Conservation (phyloP, 2,888 invertebrate genomes). For the Coenonympha glycerion region DNA sequence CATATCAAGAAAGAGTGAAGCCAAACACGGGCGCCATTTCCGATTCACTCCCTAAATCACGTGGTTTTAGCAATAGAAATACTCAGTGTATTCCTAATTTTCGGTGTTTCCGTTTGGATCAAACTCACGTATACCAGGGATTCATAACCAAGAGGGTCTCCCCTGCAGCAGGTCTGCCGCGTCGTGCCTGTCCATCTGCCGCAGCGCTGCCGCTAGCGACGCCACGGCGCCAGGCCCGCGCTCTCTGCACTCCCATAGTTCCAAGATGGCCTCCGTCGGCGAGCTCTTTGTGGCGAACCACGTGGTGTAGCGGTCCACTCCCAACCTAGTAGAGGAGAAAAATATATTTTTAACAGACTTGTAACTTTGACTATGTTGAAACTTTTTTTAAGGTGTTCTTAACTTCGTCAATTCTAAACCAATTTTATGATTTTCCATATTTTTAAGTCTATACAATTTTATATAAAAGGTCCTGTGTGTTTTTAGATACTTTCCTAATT, state of each 20-base stretch:
- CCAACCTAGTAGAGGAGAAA: too few species aligned
- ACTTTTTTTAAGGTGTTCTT: too few species aligned
- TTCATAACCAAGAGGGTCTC: conserved; percentile 72
- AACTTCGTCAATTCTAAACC: too few species aligned
- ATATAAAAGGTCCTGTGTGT: too few species aligned
- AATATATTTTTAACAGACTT: too few species aligned
- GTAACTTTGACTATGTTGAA: too few species aligned
- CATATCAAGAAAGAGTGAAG: too few species aligned
- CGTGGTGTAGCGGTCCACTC: conserved; percentile 96
- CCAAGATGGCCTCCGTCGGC: conserved; percentile 96
- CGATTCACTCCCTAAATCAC: too few species aligned
- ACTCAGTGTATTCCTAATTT: conserved; percentile 13
- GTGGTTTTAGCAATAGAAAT: conserved; percentile 29
- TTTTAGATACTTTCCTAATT: too few species aligned
- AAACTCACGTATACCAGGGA: conserved; percentile 28
- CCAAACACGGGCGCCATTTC: too few species aligned
- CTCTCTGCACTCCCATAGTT: conserved; percentile 96
- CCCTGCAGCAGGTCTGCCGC: conserved; percentile 64
- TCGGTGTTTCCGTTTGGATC: background rate
- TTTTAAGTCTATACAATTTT: too few species aligned
- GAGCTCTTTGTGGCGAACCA: conserved; percentile 98
- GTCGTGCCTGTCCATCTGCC: conserved; percentile 66
- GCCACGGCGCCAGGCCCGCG: conserved; percentile 87
- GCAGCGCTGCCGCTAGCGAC: conserved; percentile 76
- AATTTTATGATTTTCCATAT: too few species aligned